These are phyloP conservation scores for Tokudaia muenninki DNA, from an alignment of 2,797 vertebrate genomes.

Conservation along the genomic window DNA sequence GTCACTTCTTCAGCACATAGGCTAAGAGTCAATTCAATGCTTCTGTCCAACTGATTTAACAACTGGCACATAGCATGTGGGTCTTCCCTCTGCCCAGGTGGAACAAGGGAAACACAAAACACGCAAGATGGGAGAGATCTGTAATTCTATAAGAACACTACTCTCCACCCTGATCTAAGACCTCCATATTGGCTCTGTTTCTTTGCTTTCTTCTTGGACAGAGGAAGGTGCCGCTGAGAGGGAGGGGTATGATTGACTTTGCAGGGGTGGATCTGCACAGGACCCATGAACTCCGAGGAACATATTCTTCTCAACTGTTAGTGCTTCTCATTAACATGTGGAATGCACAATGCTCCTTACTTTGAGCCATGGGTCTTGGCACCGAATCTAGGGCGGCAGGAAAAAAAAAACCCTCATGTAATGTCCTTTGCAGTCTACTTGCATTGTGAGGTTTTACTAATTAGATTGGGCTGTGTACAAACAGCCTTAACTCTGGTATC, in stretches of 20 bases:
- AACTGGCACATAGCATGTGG: not conserved
- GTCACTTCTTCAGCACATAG: not conserved
- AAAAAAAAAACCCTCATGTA: slow-evolving; percentile 45
- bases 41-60: not conserved
- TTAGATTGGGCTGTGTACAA: slow-evolving; percentile 29
- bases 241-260: not conserved
- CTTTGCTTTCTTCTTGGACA: not conserved
- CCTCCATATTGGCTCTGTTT: not conserved
- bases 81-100: not conserved
- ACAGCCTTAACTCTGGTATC: slow-evolving; percentile 51
- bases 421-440: not conserved
- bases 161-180: not conserved
- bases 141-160: not conserved
- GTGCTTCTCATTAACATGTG: slow-evolving; percentile 29
- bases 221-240: not conserved
- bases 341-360: not conserved
- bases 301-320: not conserved
- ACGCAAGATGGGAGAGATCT: not conserved
- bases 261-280: not conserved
- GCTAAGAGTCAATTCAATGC: not conserved
- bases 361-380: not conserved
- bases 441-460: slow-evolving; percentile 22
- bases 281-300: not conserved
- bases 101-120: not conserved
- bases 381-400: slow-evolving; percentile 3